These are phyloP conservation scores for Perizoma affinitatum DNA, from an alignment of 2,888 invertebrate genomes.

Conservation along the genomic window DNA sequence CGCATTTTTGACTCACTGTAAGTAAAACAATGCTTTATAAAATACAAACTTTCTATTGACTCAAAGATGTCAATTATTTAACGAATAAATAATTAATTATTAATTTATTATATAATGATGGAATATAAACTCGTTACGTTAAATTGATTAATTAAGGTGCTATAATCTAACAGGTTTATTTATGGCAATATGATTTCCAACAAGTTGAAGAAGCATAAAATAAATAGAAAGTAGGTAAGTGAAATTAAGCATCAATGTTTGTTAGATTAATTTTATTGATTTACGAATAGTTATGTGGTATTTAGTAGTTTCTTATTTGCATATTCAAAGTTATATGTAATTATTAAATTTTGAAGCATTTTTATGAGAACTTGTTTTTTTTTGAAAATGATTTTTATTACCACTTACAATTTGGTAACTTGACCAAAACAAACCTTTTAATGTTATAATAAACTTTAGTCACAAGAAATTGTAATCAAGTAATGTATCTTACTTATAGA, in stretches of 20 bases:
- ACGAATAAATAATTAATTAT: conserved; percentile 1
- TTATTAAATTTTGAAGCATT: no score
- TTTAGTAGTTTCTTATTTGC: conserved; percentile 11
- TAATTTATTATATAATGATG: conserved; percentile 7
- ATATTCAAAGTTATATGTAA: background rate
- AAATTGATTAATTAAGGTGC: conserved; percentile 17
- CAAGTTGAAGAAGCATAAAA: conserved; percentile 11
- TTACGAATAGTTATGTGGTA: conserved; percentile 6
- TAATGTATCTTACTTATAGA: no score
- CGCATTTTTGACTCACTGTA: conserved; percentile 49
- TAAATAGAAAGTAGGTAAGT: conserved; percentile 39
- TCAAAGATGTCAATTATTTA: background rate
- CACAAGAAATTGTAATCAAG: no score
- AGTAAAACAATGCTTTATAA: conserved; percentile 47
- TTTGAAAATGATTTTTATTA: no score
- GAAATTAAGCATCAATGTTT: conserved; percentile 25
- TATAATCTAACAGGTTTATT: conserved; percentile 9
- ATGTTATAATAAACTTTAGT: no score
- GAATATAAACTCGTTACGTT: conserved; percentile 8
- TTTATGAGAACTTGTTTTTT: no score
- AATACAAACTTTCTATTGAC: conserved; percentile 1
- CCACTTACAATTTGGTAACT: no score
- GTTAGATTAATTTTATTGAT: conserved; percentile 5
- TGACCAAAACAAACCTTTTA: no score
- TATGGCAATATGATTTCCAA: background rate